Conservation (phyloP, 2,888 invertebrate species). For the Heliconius hortense region DNA sequence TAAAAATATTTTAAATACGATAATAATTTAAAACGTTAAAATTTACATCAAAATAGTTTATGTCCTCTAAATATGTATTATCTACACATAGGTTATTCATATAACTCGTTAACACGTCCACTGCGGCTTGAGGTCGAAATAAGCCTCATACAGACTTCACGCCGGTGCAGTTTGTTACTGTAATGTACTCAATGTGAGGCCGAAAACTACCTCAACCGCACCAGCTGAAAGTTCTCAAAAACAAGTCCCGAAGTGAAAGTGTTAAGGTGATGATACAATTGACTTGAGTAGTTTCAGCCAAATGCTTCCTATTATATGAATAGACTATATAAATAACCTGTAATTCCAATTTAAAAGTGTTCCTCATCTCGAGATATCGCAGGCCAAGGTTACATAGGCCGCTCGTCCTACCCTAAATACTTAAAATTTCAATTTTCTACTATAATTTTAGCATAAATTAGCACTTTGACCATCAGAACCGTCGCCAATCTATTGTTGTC, state of each 20-base stretch:
- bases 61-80: not conserved
- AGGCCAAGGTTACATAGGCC: conserved; percentile 22
- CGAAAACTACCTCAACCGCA: too few species aligned
- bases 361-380: not conserved
- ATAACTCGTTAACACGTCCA: not conserved
- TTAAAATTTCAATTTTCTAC: conserved; percentile 17
- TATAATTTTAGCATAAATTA: not conserved
- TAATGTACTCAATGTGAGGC: too few species aligned
- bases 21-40: conserved; percentile 7
- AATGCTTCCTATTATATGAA: conserved; percentile 28
- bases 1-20: not conserved
- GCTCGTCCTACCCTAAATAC: conserved; percentile 3
- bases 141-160: too few species aligned
- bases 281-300: conserved; percentile 31
- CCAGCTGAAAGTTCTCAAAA: too few species aligned
- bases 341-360: conserved; percentile 36
- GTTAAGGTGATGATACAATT: conserved; percentile 26
- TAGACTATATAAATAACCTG: conserved; percentile 34
- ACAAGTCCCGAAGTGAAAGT: too few species aligned
- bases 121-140: too few species aligned
- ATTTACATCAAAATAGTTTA: conserved; percentile 9
- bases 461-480: not conserved
- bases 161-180: too few species aligned
- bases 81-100: conserved; percentile 23
- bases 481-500: not conserved